phyloP scores from a whole-genome alignment of 53 echinoderm and acorn worm genomes.

The Echinarachnius parma region DNA sequence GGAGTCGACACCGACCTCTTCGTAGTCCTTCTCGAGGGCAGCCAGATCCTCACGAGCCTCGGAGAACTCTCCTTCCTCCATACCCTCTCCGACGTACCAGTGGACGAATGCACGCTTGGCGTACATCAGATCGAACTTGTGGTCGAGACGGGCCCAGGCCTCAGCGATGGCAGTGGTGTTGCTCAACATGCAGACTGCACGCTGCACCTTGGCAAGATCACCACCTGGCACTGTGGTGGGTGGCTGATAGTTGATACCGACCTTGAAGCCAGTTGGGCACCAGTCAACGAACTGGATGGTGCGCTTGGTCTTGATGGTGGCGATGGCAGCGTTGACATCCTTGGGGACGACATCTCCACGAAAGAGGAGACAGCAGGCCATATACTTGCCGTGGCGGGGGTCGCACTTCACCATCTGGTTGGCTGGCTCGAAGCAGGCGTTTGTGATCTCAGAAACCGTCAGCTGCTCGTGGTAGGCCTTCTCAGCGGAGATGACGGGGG shows the following conservation, averaged over 20 bases:
- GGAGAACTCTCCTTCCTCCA: constrained; percentile 95
- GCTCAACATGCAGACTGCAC: constrained; percentile 99
- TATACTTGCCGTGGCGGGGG: constrained; percentile 85
- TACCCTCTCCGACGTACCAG: constrained; percentile 96
- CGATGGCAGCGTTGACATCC: constrained; percentile 75
- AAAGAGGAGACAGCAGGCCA: constrained; percentile 69
- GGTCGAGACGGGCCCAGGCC: constrained; percentile 93
- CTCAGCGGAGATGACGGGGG: constrained; percentile 64
- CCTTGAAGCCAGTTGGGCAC: constrained; percentile 90
- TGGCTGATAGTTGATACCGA: constrained; percentile 99
- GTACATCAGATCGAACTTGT: constrained; percentile 93
- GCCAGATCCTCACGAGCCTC: constrained; percentile 54
- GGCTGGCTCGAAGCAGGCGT: constrained; percentile 73
- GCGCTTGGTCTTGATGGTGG: constrained; percentile 75
- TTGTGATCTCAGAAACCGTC: constrained; percentile 59
- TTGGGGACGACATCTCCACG: constrained; percentile 83
- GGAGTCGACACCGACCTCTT: constrained; percentile 68
- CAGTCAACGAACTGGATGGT: constrained; percentile 86
- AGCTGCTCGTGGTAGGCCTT: constrained; percentile 80
- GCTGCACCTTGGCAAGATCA: constrained; percentile 98
- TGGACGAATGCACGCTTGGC: constrained; percentile 93
- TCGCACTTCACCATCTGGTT: constrained; percentile 77
- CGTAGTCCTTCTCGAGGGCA: constrained; percentile 69
- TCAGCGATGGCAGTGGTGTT: constrained; percentile 99
- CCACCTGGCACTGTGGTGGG: constrained; percentile 98